phyloP scores from a whole-genome alignment of 2,113 vertebrate genomes.

The Dasyurus viverrinus region DNA sequence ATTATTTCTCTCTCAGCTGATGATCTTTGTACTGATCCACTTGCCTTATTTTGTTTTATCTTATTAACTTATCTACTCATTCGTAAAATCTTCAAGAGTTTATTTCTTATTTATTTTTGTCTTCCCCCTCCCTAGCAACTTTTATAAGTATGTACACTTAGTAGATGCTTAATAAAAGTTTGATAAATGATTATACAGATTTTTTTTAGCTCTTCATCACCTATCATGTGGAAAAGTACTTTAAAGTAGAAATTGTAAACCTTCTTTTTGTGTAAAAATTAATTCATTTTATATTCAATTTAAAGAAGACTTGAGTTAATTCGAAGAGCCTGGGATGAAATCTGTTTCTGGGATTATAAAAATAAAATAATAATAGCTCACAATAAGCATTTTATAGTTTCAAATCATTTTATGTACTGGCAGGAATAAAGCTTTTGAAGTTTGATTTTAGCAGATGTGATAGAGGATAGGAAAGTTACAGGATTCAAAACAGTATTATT shows the following conservation, averaged over 20 bases:
- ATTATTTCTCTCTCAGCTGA: not conserved
- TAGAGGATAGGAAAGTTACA: not conserved
- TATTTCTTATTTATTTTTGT: not conserved
- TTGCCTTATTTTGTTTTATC: not conserved
- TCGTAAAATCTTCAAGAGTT: not conserved
- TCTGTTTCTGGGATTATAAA: not conserved
- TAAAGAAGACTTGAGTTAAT: not conserved
- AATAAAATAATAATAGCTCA: not conserved
- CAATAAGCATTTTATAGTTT: not conserved
- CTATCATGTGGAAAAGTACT: not conserved
- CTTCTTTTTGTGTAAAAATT: not conserved
- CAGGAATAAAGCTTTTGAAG: not conserved
- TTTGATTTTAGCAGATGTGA: not conserved
- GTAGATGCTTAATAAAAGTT: not conserved
- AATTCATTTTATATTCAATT: conserved; percentile 22
- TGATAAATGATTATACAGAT: not conserved
- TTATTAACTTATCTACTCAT: not conserved
- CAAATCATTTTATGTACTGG: not conserved
- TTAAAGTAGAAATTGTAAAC: conserved; percentile 39
- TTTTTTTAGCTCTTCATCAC: not conserved
- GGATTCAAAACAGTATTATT: not conserved
- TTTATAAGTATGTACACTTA: not conserved
- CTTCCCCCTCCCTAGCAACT: not conserved
- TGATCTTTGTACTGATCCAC: not conserved
- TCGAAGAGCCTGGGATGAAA: not conserved